Evolutionary conservation across 2,888 invertebrate genomes (phyloP), one percentile per base, ranked within the genome.

Genomic region (Dendrolimus houi): DNA sequence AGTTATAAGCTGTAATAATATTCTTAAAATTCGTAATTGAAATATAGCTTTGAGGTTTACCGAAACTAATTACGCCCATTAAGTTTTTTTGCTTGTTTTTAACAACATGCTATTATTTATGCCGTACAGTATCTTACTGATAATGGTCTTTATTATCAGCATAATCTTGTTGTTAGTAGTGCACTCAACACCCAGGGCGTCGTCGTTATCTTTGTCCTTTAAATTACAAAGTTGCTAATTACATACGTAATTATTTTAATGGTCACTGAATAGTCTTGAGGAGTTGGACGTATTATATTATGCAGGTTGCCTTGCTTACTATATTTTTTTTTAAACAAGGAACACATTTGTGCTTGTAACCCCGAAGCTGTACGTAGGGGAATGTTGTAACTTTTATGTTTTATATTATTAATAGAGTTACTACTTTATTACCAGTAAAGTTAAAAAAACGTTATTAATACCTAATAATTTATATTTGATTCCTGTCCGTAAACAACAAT

Each of bases 241-340:
- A 69, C 69, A 71, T 59, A 66, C 62, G 65, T 73, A 69, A 74
- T 74, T 74, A 72, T 72, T 66, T 65, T 71, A 71, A 74, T 68
- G 64, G 67, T 68, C 65, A 65, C 66, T 64, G 66, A 65, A 64
- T 69, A 67, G 68, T 63, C 64, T 29, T 29, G 29, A 29, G 3
- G 29, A 29, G 6, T 29, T 3, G 29, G 29, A 29, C 6, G 29
- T 29, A 29, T 29, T 29, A 6, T 29, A 29, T 29, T 29, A 29
- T 29, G 29, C 29, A 29, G 29, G 29, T 29, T 29, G 29, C 29
- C 29, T 29, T 29, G 29, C 29, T 29, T 29, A 29, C 29, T 29
- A 29, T 6, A 29, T 6, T 0, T 29, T 29, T 29, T 29, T 29
- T 29, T 3, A 29, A 29, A 29, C 29, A 29, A 29, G 29, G 29